Evolutionary conservation across 2,113 vertebrate species (phyloP).

Genomic region (Chamaea fasciata): DNA sequence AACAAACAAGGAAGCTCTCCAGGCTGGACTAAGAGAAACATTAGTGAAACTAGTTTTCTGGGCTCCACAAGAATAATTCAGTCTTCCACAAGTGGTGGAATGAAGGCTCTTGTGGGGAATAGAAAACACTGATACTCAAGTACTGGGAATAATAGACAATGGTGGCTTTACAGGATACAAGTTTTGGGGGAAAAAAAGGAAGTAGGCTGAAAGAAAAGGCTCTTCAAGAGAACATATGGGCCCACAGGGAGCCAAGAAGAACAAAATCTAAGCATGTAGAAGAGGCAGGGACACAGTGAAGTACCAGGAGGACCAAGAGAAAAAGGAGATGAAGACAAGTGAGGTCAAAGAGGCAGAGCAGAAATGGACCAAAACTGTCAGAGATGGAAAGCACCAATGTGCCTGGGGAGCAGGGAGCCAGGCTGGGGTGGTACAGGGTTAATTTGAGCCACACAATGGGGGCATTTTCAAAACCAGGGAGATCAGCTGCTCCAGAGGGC

Average conservation of each 20-base stretch:
- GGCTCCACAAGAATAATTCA: background rate
- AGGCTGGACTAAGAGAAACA: background rate
- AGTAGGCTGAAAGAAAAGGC: background rate
- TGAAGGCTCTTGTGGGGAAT: background rate
- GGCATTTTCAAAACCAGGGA: background rate
- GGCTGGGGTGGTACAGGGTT: background rate
- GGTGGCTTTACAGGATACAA: background rate
- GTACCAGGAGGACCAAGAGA: background rate
- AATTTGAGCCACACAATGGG: background rate
- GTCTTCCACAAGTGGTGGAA: background rate
- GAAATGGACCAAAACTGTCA: background rate
- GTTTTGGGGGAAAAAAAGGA: background rate
- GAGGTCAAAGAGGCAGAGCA: background rate
- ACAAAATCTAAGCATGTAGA: background rate
- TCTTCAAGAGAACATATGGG: background rate
- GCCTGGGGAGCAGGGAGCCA: background rate
- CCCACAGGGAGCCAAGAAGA: background rate
- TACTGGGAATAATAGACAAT: background rate
- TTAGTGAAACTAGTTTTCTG: background rate
- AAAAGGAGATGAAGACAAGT: background rate
- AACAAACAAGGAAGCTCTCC: background rate
- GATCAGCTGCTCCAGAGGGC: background rate
- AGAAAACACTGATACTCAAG: background rate
- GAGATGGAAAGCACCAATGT: background rate
- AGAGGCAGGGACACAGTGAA: background rate